Conservation (phyloP, 2,888 invertebrate genomes). For the Sinentomon sp. region DNA sequence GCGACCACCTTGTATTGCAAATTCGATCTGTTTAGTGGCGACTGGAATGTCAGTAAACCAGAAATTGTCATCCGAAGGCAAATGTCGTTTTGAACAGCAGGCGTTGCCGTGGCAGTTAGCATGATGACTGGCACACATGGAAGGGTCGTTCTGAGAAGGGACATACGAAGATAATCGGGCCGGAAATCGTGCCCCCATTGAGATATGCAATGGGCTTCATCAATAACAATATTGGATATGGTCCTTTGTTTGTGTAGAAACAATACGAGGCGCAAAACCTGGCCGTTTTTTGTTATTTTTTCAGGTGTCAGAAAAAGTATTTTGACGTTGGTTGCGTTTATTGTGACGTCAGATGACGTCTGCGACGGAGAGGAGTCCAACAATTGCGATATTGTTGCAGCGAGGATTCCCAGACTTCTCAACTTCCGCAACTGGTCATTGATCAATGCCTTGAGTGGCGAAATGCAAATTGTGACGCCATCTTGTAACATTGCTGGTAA, state of each 20-base stretch:
- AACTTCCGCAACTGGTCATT: too few species aligned
- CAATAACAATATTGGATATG: constrained; percentile 23
- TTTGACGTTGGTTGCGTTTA: too few species aligned
- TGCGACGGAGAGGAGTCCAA: too few species aligned
- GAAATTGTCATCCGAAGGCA: constrained; percentile 21
- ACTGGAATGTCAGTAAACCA: constrained; percentile 13
- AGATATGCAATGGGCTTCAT: constrained; percentile 27
- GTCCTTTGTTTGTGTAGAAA: constrained; percentile 18
- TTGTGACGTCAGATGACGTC: too few species aligned
- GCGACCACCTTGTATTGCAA: too few species aligned
- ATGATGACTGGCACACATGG: constrained; percentile 24
- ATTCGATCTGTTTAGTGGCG: constrained; percentile 26
- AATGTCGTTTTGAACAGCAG: constrained; percentile 23
- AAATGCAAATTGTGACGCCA: constrained; percentile 22
- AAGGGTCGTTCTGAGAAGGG: constrained; percentile 13
- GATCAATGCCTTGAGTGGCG: constrained; percentile 25
- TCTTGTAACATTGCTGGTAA: constrained; percentile 22
- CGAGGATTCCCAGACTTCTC: too few species aligned
- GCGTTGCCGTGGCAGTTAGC: constrained; percentile 27
- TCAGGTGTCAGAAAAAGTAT: constrained; percentile 24
- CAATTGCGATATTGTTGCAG: too few species aligned
- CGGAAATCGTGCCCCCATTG: constrained; percentile 28
- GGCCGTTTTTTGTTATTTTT: constrained; percentile 14
- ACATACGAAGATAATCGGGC: constrained; percentile 19
- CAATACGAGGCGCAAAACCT: constrained; percentile 3